Evolutionary conservation across 2,888 invertebrate species (phyloP).

Genomic region (Sinotaia quadrata): DNA sequence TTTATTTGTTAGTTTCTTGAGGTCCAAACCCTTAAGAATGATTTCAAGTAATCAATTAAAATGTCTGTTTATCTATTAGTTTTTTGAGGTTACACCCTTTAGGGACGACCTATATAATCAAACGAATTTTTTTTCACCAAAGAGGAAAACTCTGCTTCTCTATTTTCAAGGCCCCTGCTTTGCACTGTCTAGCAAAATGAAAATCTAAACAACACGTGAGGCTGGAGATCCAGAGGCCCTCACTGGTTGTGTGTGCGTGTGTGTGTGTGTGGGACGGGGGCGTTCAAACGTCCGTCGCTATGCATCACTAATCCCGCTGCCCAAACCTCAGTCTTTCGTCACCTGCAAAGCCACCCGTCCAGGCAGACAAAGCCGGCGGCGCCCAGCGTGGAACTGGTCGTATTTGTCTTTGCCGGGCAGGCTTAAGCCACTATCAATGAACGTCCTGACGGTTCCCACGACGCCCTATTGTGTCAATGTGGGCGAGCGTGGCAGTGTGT

Average conservation of each 20-base stretch:
- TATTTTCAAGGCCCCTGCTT: too few relatives aligned
- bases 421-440: not conserved
- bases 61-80: too few relatives aligned
- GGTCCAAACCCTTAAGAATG: too few relatives aligned
- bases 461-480: not conserved
- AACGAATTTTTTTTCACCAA: too few relatives aligned
- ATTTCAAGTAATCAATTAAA: too few relatives aligned
- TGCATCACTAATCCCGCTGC: slow-evolving; percentile 1
- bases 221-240: not conserved
- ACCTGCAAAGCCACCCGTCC: not conserved
- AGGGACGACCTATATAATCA: too few relatives aligned
- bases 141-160: too few relatives aligned
- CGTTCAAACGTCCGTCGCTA: not conserved
- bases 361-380: not conserved
- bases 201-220: too few relatives aligned
- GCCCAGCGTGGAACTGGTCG: not conserved
- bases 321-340: not conserved
- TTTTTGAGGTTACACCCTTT: too few relatives aligned
- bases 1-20: too few relatives aligned
- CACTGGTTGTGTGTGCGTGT: not conserved
- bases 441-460: not conserved
- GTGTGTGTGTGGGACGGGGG: not conserved
- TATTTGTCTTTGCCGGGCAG: not conserved
- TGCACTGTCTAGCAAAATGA: too few relatives aligned
- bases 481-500: not conserved